Evolutionary conservation across 2,113 vertebrate genomes (phyloP), one percentile per base, ranked within the genome.

Genomic region (Tringa solitaria): DNA sequence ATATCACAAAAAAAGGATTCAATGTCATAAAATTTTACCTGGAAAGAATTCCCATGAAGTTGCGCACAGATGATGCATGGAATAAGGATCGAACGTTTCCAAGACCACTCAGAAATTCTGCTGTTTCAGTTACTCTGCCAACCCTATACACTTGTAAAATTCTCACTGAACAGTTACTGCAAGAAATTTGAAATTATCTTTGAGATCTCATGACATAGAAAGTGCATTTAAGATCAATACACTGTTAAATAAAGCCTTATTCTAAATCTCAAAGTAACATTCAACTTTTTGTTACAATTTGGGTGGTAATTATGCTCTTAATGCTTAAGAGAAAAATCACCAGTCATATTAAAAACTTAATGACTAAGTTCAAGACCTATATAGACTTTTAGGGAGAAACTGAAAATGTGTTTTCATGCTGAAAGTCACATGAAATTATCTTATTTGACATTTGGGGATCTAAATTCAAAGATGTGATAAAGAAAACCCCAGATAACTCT

Each of bases 11-110:
- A 79, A 21, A 60, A 69, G 20, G 83, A 20, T 51, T 51, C 50
- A 65, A n/a, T 51, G 28, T 12, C 50, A 51, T 26, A 12, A 17
- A 15, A 21, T 60, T 97, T 98, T 92, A 99, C 99, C 99, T 98
- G 78, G 99, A 99, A 60, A 99, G 96, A 93, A 99, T 98, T 83
- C 99, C 99, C 9, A 99, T 98, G 90, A 99, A 98, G 90, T 98
- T 99, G 72, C 78, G 95, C 61, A 98, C 97, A 14, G 96, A 89
- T 33, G 98, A 98, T 14, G 98, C 98, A 35, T 99, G 99, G 23
- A 99, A 96, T 68, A 99, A 97, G 46, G 96, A 50, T 48, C 37
- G 96, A 64, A 99, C 41, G 9, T 99, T 99, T 75, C 98, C 98
- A 7, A 99, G 89, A n/a, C 97, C 90, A 28, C 97, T 96, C 74